Evolutionary conservation across 2,113 vertebrate species (phyloP).

Genomic region (Bos indicus): DNA sequence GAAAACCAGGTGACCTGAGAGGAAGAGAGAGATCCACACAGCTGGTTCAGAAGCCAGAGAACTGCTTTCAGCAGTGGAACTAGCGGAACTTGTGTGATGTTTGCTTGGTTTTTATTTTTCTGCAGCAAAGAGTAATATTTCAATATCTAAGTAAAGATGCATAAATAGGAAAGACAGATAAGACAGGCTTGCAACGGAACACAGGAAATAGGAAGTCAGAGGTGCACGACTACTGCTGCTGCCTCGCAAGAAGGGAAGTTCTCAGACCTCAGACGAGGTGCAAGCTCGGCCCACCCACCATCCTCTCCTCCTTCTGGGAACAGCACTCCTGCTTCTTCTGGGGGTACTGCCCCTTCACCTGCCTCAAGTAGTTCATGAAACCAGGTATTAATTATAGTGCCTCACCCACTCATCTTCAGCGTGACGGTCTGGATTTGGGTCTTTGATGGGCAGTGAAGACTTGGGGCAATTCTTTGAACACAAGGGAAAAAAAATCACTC

Average conservation of each 20-base stretch:
- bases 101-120: not conserved
- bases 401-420: not conserved
- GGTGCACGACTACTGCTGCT: no score
- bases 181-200: not conserved
- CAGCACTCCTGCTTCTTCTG: not conserved
- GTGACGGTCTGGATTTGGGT: not conserved
- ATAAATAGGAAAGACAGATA: not conserved
- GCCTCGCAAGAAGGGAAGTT: not conserved
- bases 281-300: not conserved
- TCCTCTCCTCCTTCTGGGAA: no score
- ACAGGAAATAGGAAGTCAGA: not conserved
- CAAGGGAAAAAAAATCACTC: not conserved
- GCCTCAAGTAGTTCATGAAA: no score
- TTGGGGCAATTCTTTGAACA: not conserved
- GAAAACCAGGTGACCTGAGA: not conserved
- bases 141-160: not conserved
- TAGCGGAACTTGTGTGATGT: not conserved
- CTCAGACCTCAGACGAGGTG: not conserved
- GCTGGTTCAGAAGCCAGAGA: not conserved
- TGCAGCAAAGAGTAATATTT: not conserved
- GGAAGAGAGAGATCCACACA: not conserved
- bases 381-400: no score
- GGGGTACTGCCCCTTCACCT: not conserved
- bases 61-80: not conserved
- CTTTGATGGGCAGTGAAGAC: not conserved